Evolutionary conservation across 2,888 invertebrate genomes (phyloP), one percentile per base, ranked within the genome.

Genomic region (Ischnura elegans): DNA sequence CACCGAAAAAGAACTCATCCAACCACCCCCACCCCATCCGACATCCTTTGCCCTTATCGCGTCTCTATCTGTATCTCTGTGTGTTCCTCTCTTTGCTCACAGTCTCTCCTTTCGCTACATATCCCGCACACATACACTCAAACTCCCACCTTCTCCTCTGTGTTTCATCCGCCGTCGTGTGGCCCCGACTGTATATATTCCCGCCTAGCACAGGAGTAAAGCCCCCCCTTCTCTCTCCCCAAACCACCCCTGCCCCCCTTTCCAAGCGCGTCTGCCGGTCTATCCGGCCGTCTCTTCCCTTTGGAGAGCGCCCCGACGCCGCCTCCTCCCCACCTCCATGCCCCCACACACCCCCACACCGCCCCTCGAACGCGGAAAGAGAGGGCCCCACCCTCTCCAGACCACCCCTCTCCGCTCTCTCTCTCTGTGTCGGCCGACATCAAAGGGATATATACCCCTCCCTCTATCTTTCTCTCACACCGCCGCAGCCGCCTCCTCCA

Each of bases 201-300:
- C 90, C 90, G 55, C 87, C 87, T 42, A n/a, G n/a, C n/a, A n/a
- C n/a, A n/a, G n/a, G n/a, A n/a, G n/a, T n/a, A n/a, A n/a, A n/a
- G n/a, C 61, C n/a, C 13, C 4, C 86, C 46, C 86, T n/a, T 16
- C 16, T n/a, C 45, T 10, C 13, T 25, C 13, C 86, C 46, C 43
- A 19, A 6, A 25, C 45, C n/a, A 19, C 45, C 21, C 36, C 86
- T 13, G 8, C 16, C 45, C 51, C 51, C 61, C 61, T 13, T 76
- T 90, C 90, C 90, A 90, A 61, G 90, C 90, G 90, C 90, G 87
- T 87, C 87, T 87, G 87, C 87, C 87, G 87, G 51, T 87, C 86
- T 86, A 86, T 86, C 43, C 86, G 86, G 21, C 86, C 86, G 86
- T 86, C 86, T 86, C 86, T 43, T 86, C 86, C 46, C n/a, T 46